A percentile compares a stretch with the other conserved stretches of the same genome.
These are phyloP conservation scores for Stenichneumon culpator DNA, from an alignment of 2,888 invertebrate species.

Conservation along the genomic window DNA sequence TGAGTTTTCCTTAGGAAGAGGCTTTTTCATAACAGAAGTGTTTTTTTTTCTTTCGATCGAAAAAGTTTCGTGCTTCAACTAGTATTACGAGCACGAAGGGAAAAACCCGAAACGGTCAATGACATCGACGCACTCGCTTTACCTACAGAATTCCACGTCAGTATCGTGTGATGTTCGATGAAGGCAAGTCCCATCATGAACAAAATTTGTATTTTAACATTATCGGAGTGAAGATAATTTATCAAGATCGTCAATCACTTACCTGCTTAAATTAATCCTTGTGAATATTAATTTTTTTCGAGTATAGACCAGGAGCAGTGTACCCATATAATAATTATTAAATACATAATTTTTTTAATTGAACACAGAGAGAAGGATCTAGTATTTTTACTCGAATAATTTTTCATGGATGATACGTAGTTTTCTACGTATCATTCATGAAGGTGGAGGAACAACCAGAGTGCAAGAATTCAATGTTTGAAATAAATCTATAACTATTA, in stretches of 20 bases:
- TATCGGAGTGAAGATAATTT: neutral
- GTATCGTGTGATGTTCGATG: neutral
- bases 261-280: neutral
- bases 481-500: too few species aligned
- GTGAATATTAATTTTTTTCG: neutral
- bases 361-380: slow-evolving; percentile 3
- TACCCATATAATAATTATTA: slow-evolving; percentile 59
- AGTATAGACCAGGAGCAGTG: slow-evolving; percentile 27
- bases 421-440: too few species aligned
- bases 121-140: neutral
- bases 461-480: too few species aligned
- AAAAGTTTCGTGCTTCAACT: neutral
- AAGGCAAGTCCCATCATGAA: neutral
- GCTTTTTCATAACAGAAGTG: neutral
- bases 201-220: neutral
- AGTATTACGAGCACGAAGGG: too few species aligned
- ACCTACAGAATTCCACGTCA: neutral
- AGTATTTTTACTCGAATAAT: too few species aligned
- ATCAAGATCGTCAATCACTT: neutral
- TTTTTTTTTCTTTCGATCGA: neutral
- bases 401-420: too few species aligned
- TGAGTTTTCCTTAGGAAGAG: neutral
- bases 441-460: too few species aligned
- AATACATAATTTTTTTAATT: slow-evolving; percentile 49
- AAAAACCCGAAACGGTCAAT: neutral